Evolutionary conservation across 35 echinoderm and acorn worm genomes (phyloP).

Genomic region (Hemicentrotus pulcherrimus): DNA sequence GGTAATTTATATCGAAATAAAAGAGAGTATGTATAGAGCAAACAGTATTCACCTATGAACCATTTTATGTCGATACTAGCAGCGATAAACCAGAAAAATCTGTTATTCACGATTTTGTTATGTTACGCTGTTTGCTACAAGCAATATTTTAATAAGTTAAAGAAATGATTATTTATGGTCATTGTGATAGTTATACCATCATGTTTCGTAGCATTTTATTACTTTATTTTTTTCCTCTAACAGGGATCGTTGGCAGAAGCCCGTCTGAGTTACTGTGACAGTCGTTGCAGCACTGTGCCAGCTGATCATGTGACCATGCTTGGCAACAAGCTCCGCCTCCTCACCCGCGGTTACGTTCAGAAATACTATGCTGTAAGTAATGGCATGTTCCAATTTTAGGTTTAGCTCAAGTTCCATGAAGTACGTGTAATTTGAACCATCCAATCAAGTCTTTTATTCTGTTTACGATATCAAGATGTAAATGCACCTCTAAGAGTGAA

Average conservation of each 20-base stretch:
- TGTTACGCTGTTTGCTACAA: no score
- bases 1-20: no score
- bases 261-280: slow-evolving; percentile 55
- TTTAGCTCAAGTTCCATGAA: background rate
- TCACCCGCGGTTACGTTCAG: slow-evolving; percentile 66
- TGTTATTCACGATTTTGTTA: no score
- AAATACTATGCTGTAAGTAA: slow-evolving; percentile 85
- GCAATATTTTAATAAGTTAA: no score
- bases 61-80: no score
- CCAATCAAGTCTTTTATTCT: background rate
- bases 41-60: no score
- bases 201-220: no score
- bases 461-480: no score
- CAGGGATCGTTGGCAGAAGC: slow-evolving; percentile 58
- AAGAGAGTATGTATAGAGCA: no score
- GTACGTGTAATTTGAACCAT: background rate
- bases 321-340: slow-evolving; percentile 64
- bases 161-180: no score
- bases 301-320: slow-evolving; percentile 59
- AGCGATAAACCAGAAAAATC: no score
- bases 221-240: background rate
- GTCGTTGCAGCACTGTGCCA: slow-evolving; percentile 45
- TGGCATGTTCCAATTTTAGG: background rate
- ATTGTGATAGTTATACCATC: background rate
- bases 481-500: no score